Evolutionary conservation across 1,140 invertebrate genomes (phyloP), one percentile per base, ranked within the genome.

Genomic region (Macrotrachela quadricornifera): DNA sequence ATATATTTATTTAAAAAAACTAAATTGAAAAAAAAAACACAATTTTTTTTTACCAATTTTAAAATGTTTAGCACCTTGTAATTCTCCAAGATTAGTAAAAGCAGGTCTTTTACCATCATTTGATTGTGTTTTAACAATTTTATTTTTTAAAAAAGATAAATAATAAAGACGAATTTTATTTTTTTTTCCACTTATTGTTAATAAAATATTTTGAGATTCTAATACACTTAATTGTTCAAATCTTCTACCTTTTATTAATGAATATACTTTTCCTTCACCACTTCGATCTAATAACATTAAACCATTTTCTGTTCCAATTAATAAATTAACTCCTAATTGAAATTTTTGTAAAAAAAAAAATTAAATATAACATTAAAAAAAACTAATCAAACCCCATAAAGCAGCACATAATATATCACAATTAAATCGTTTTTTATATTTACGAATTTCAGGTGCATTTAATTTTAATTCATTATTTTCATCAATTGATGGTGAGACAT

Each of bases 141-240:
- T 99, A 60, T 85, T 88, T 67, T 96, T 96, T 16, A 99, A 75
- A 91, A 91, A 99, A 56, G 88, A 94, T 43, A 99, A 76, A 70
- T 97, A 97, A 69, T 97, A 99, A 1, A 99, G 92, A 36, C 94
- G 78, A 47, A 97, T 88, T 59, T 92, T 79, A 73, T 94, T 94
- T 70, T 97, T 97, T 73, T 96, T 95, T 38, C 94, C 94, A 45
- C 87, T 94, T 60, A 99, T 91, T 39, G 94, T 99, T 18, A 99
- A 88, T 56, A 99, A 75, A 65, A 99, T 99, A 71, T 99, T 99
- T 72, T 99, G 92, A 52, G 90, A 90, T 74, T 97, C 94, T 56
- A 99, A 75, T 42, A 97, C 92, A 72, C 96, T 91, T 91, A 99
- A 97, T 72, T 99, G 94, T 64, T 95, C 88, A 73, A 99, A 99